Percentiles rank a stretch among this genome's conserved stretches.
These are phyloP conservation scores for Salminus brasiliensis DNA, from an alignment of 2,113 vertebrate species.

Conservation along the genomic window DNA sequence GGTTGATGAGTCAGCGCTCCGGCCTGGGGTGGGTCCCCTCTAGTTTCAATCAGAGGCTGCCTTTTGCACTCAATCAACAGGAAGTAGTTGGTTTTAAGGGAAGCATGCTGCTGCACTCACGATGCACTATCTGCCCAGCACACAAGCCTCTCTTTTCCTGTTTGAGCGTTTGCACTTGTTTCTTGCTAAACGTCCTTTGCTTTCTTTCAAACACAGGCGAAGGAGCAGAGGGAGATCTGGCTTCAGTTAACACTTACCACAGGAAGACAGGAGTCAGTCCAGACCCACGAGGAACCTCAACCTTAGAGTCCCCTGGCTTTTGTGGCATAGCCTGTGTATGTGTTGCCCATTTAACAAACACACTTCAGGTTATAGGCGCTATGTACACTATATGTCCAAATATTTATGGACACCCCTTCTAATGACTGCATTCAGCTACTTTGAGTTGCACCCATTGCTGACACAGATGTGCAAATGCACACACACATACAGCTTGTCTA, in stretches of 20 bases:
- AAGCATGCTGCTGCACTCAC: constrained; percentile 6
- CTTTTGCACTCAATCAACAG: constrained; percentile 35
- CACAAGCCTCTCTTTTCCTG: constrained; percentile 45
- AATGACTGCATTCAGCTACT: too few relatives aligned
- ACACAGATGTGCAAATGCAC: too few relatives aligned
- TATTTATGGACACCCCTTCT: too few relatives aligned
- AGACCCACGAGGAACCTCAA: constrained; percentile 13
- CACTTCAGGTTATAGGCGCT: too few relatives aligned
- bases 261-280: constrained; percentile 45
- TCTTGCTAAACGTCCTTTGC: constrained; percentile 34
- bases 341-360: background rate
- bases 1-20: background rate
- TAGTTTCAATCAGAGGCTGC: constrained; percentile 12
- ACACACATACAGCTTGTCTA: too few relatives aligned
- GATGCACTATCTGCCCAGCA: constrained; percentile 42
- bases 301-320: too few relatives aligned
- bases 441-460: too few relatives aligned
- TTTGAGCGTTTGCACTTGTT: background rate
- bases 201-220: constrained; percentile 1
- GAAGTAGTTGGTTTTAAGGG: constrained; percentile 52
- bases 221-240: constrained; percentile 3
- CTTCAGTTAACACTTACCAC: constrained; percentile 28
- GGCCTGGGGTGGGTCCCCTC: background rate
- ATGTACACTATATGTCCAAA: too few relatives aligned
- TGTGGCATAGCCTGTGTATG: background rate